A percentile compares a stretch with the other conserved stretches of the same genome.
phyloP scores from a whole-genome alignment of 2,113 vertebrate species.

The Sorex fumeus region DNA sequence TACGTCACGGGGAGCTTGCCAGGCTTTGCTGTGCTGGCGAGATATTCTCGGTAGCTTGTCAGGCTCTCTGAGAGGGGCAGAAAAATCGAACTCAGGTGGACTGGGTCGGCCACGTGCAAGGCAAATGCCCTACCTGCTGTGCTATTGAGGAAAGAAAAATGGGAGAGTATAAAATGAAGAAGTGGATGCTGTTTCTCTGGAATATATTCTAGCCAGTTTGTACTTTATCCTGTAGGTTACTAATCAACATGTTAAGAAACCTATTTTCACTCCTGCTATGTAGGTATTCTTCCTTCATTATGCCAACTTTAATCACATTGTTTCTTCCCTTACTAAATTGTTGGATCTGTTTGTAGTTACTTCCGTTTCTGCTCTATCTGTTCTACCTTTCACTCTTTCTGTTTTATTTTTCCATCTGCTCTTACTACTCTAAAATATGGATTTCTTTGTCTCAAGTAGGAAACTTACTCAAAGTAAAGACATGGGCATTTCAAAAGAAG shows the following conservation, averaged over 20 bases:
- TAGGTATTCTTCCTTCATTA: background rate
- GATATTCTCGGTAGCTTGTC: too few relatives aligned
- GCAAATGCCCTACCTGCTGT: too few relatives aligned
- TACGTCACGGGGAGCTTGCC: too few relatives aligned
- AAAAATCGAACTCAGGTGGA: too few relatives aligned
- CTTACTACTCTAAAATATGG: background rate
- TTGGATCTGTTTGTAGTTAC: background rate
- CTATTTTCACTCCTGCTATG: background rate
- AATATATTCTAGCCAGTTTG: background rate
- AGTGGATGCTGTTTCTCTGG: background rate
- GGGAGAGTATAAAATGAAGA: background rate
- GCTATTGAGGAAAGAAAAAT: background rate
- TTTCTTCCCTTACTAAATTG: background rate
- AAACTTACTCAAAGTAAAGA: background rate
- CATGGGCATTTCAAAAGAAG: background rate
- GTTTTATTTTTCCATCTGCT: background rate
- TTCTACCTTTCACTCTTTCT: background rate
- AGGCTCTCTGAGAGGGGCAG: too few relatives aligned
- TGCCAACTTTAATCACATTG: background rate
- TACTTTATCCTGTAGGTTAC: background rate
- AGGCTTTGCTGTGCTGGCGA: too few relatives aligned
- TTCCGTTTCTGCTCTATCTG: background rate
- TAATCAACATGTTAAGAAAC: background rate
- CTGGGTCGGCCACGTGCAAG: too few relatives aligned
- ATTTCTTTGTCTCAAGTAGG: background rate